Base-by-base conservation (phyloP, 2,113 vertebrate genomes). In the Ibidorhyncha struthersii region DNA sequence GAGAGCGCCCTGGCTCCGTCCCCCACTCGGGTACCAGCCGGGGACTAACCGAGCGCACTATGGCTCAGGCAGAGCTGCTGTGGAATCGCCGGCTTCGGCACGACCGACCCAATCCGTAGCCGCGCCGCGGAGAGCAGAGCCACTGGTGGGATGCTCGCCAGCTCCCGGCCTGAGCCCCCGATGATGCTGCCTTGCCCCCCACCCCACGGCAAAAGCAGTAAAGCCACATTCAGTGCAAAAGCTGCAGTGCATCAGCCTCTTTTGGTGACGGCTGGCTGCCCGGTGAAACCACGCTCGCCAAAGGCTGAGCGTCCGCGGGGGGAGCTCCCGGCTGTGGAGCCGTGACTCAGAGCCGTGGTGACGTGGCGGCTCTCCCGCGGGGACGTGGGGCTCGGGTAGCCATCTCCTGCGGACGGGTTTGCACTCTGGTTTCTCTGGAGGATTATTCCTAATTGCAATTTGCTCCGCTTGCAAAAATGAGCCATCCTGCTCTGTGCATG, bases 11-110 rank as follows among this genome's bases (percentile, higher is more conserved):
- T 23, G 25, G 41, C 67, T 93, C 29, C 47, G n/a, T 16, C 15
- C 14, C 22, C 3, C 1, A 32, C 43, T 52, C 5, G 0, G 36
- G 19, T 3, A 7, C 62, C 66, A 89, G 36, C 11, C 5, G 7
- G 34, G 29, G n/a, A 34, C 40, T 21, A 6, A n/a, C 6, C 6
- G 2, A 11, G 2, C 6, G 2, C 41, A 2, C 36, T 0, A 0
- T 6, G 43, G 36, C 61, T 65, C 8, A 11, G 52, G 38, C 47
- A 32, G 52, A 86, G 45, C 76, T 38, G 38, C 47, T 32, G 36
- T 19, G 0, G 1, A 16, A 19, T 22, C 71, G 19, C 11, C 0
- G 0, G 40, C 58, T 14, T 34, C 2, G 4, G 29, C 30, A 59
- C 0, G 0, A 36, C 41, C 5, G 1, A 4, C 49, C 40, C 0